Evolutionary conservation across 2,888 invertebrate genomes (phyloP), one percentile per base, ranked within the genome.

Genomic region (Meganola albula): DNA sequence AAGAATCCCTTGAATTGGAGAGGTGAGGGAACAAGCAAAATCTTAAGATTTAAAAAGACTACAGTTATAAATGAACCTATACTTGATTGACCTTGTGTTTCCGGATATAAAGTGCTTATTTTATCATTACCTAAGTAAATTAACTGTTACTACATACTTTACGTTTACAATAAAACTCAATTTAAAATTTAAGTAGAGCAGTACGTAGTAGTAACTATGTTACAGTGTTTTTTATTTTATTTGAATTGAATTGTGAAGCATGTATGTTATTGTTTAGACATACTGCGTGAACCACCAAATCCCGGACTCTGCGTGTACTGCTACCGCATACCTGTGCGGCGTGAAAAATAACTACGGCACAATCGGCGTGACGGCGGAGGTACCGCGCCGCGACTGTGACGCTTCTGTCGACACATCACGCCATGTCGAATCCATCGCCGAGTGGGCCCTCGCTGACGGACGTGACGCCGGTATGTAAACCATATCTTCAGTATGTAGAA

Each of bases 261-360:
- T 10, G 14, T 12, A 1, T n/a, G 9, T 10, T 22, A 10, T 47
- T 40, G n/a, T n/a, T 10, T 35, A 88, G 87, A 88, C 88, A 0
- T 88, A 88, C 50, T 88, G 88, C 59, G 79, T 87, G 6, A 77
- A 90, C 58, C 68, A 67, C 9, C 90, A 92, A 69, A 89, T 91
- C 0, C 80, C 92, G 0, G 92, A 93, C 63, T 92, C 92, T 0
- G 92, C 92, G 0, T 91, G 90, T 37, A 87, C 90, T 0, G 89
- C 91, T 1, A 91, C 92, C 0, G 91, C 92, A 0, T 90, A 89
- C 51, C 64, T 91, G 25, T 78, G 87, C 14, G 92, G 92, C 0
- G 87, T 90, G 3, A 92, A 92, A 59, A 87, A 77, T 1, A 91
- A 91, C 57, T 74, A 68, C 26, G 86, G 80, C 8, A 89, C 89